A percentile compares a stretch with the other conserved stretches of the same genome.
These are phyloP conservation scores for Nilaparvata lugens DNA, from an alignment of 1,140 invertebrate genomes.

Conservation along the genomic window DNA sequence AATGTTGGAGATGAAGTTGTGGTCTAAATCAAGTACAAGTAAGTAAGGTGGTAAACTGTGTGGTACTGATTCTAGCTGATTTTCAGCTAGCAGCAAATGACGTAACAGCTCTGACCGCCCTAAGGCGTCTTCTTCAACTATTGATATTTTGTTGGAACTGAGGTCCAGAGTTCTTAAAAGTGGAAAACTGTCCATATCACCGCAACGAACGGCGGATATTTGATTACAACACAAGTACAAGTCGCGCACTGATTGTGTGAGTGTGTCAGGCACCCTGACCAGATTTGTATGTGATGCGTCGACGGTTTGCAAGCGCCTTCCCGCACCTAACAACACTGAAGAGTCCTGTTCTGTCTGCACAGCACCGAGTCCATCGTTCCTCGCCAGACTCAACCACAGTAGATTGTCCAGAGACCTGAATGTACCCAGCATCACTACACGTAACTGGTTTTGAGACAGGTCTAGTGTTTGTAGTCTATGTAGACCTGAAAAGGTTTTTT, in stretches of 20 bases:
- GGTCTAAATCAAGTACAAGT: conserved; percentile 48
- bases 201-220: conserved; percentile 59
- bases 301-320: conserved; percentile 59
- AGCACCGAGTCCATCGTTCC: conserved; percentile 21
- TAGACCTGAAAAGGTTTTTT: conserved; percentile 44
- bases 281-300: conserved; percentile 75
- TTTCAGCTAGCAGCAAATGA: conserved; percentile 69
- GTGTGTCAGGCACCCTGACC: conserved; percentile 64
- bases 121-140: conserved; percentile 78
- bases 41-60: conserved; percentile 52
- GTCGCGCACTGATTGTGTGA: conserved; percentile 74
- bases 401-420: conserved; percentile 43
- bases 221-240: conserved; percentile 68
- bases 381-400: conserved; percentile 51
- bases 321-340: conserved; percentile 31
- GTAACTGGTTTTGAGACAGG: conserved; percentile 36
- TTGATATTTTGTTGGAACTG: conserved; percentile 61
- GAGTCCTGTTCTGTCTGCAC: conserved; percentile 17
- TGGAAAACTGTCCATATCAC: conserved; percentile 85
- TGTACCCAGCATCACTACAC: conserved; percentile 38
- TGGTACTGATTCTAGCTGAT: conserved; percentile 56
- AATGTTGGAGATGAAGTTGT: conserved; percentile 56
- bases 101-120: conserved; percentile 69
- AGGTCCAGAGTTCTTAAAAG: conserved; percentile 70
- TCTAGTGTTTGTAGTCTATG: conserved; percentile 49